Conservation (phyloP, 2,797 vertebrate genomes). For the Lithobates pipiens region DNA sequence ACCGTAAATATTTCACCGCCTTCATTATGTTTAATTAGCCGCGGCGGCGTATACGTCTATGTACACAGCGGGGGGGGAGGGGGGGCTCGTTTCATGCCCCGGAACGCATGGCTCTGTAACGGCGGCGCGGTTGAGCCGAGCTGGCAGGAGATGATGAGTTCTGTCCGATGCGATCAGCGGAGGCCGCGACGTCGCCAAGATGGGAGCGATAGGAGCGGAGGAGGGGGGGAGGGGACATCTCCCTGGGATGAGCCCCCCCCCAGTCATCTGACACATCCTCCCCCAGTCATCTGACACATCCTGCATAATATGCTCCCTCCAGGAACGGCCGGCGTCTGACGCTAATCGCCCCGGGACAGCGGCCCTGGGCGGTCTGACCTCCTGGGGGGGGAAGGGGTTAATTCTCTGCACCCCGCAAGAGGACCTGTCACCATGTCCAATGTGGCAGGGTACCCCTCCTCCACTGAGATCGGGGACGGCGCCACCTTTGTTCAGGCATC, state of each 20-base stretch:
- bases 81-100: background rate
- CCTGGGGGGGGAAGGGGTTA: background rate
- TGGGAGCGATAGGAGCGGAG: conserved; percentile 3
- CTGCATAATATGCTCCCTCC: conserved; percentile 30
- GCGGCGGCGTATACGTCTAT: background rate
- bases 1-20: background rate
- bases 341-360: conserved; percentile 22
- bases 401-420: background rate
- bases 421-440: background rate
- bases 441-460: too few species aligned
- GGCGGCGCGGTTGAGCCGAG: background rate
- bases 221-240: background rate
- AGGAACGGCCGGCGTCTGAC: conserved; percentile 17
- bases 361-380: conserved; percentile 5
- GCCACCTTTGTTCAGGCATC: too few species aligned
- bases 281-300: conserved; percentile 18
- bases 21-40: conserved; percentile 3
- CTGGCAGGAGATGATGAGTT: conserved; percentile 29
- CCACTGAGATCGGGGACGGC: too few species aligned
- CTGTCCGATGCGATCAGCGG: conserved; percentile 32
- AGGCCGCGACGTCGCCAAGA: background rate
- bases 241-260: background rate
- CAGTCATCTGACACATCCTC: conserved; percentile 28
- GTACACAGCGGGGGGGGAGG: background rate
- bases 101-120: background rate